Percentiles rank a stretch among this genome's conserved stretches.
These are phyloP conservation scores for Apodemia duryi DNA, from an alignment of 2,888 invertebrate genomes.

Conservation along the genomic window DNA sequence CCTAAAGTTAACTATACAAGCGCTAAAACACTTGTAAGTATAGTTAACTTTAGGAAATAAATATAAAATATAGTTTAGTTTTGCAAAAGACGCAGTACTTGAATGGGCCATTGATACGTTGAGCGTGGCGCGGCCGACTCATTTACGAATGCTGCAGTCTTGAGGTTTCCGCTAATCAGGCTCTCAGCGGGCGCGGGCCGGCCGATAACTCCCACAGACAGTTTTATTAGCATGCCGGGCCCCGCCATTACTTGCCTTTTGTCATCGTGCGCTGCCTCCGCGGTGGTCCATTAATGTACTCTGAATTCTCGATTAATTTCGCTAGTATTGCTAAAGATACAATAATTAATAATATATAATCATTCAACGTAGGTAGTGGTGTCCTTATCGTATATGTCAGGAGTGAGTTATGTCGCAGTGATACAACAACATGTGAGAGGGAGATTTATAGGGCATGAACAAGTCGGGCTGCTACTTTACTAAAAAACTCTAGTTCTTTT, in stretches of 20 bases:
- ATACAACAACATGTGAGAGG: too few species aligned
- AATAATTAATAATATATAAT: background rate
- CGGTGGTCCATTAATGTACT: slow-evolving; percentile 16
- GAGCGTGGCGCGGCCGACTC: background rate
- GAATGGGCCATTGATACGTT: background rate
- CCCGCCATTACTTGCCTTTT: slow-evolving; percentile 18
- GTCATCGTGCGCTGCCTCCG: slow-evolving; percentile 12
- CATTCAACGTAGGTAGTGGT: background rate
- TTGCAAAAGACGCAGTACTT: background rate
- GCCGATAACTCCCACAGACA: slow-evolving; percentile 17
- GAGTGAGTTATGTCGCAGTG: too few species aligned
- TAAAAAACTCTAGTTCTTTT: too few species aligned
- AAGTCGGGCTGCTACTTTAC: too few species aligned
- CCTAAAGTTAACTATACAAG: too few species aligned
- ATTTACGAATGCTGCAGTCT: background rate
- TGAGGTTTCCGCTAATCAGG: slow-evolving; percentile 4
- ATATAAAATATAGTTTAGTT: background rate
- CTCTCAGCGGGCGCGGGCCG: slow-evolving; percentile 16
- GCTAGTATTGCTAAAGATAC: background rate
- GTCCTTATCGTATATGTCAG: too few species aligned
- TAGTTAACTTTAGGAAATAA: background rate
- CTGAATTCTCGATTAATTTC: background rate
- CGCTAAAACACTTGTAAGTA: too few species aligned
- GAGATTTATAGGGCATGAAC: too few species aligned
- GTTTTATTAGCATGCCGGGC: slow-evolving; percentile 23